Evolutionary conservation across 2,113 vertebrate genomes (phyloP).

Genomic region (Eulacestoma nigropectus): DNA sequence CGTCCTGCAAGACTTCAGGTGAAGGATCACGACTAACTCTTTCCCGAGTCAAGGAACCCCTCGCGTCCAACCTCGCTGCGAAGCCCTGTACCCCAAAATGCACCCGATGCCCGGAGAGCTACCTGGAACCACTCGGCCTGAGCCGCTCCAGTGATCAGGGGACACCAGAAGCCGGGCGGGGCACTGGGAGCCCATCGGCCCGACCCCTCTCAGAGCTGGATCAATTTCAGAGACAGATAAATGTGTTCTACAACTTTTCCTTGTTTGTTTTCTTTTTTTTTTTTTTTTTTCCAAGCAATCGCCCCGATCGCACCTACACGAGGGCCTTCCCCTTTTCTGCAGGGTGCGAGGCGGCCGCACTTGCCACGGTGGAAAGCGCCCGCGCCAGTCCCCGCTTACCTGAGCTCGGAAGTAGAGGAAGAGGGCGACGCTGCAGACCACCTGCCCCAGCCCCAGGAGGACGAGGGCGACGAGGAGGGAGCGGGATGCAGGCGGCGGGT

Average conservation of each 20-base stretch:
- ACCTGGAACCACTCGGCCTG: too few relatives aligned
- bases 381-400: slow-evolving; percentile 63
- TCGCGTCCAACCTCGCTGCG: accelerated
- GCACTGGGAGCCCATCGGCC: neutral
- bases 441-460: slow-evolving; percentile 89
- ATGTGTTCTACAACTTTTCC: too few relatives aligned
- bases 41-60: neutral
- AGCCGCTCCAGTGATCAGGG: neutral
- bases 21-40: neutral
- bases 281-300: too few relatives aligned
- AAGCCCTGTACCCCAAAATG: accelerated
- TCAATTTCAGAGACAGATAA: neutral
- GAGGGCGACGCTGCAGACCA: slow-evolving; percentile 90
- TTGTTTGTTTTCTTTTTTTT: neutral
- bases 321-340: neutral
- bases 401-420: slow-evolving; percentile 91
- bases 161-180: neutral
- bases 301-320: too few relatives aligned
- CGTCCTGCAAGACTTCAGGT: neutral
- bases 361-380: neutral
- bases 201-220: neutral
- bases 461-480: slow-evolving; percentile 81
- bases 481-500: slow-evolving; percentile 60
- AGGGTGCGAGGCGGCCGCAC: neutral
- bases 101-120: neutral